Evolutionary conservation across 2,888 invertebrate genomes (phyloP).

Genomic region (Ornithoptera alexandrae): DNA sequence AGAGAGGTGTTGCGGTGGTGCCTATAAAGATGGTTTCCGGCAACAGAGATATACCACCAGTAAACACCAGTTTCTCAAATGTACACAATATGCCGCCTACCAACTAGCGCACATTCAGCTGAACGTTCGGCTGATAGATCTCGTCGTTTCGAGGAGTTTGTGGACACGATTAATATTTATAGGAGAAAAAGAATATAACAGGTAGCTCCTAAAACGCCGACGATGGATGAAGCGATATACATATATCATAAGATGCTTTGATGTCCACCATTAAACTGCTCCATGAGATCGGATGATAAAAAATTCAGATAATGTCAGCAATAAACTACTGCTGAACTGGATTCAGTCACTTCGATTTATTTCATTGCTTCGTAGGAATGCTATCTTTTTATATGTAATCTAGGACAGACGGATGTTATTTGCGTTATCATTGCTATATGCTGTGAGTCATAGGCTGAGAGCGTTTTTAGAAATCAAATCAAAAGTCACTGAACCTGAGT

Average conservation of each 20-base stretch:
- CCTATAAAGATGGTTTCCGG: too few relatives aligned
- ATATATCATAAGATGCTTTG: conserved; percentile 25
- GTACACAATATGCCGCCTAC: too few relatives aligned
- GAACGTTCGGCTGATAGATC: too few relatives aligned
- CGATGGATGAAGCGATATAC: conserved; percentile 24
- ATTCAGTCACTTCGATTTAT: conserved; percentile 25
- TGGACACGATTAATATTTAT: too few relatives aligned
- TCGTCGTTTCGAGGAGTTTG: too few relatives aligned
- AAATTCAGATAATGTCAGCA: conserved; percentile 10
- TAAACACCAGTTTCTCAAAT: too few relatives aligned
- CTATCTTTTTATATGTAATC: conserved; percentile 6
- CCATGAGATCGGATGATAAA: conserved; percentile 11
- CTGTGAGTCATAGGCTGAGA: background rate
- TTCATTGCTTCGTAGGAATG: conserved; percentile 20
- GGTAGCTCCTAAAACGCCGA: conserved; percentile 1
- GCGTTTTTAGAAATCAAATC: background rate
- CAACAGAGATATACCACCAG: too few relatives aligned
- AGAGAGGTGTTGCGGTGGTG: too few relatives aligned
- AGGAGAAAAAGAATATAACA: too few relatives aligned
- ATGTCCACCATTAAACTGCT: conserved; percentile 21
- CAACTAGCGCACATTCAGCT: too few relatives aligned
- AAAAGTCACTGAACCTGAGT: background rate
- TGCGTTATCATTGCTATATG: background rate
- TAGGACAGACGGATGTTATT: conserved; percentile 6
- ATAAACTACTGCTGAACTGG: conserved; percentile 18